Evolutionary conservation across 2,888 invertebrate genomes (phyloP).

Genomic region (Carabus problematicus): DNA sequence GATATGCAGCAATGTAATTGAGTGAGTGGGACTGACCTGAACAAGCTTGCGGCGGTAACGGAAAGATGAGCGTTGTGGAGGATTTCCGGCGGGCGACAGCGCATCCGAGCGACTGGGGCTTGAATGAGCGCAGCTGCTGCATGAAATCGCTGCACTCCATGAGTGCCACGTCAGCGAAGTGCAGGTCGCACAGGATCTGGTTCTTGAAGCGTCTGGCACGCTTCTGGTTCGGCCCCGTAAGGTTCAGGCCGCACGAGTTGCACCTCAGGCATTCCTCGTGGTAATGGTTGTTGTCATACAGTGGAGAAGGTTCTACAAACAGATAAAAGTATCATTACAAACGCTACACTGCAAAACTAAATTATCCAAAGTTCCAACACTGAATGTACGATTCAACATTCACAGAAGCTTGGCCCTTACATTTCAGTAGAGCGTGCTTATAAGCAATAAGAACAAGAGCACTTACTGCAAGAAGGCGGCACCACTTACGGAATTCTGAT

Average conservation of each 20-base stretch:
- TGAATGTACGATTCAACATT: too few relatives aligned
- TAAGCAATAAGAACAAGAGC: too few relatives aligned
- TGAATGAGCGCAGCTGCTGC: conserved; percentile 95
- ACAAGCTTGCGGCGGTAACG: conserved; percentile 92
- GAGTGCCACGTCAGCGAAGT: conserved; percentile 95
- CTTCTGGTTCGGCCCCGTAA: conserved; percentile 87
- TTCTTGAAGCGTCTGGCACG: conserved; percentile 73
- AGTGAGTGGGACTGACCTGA: conserved; percentile 71
- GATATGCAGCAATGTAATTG: not conserved
- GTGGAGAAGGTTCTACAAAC: conserved; percentile 83
- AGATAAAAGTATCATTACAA: conserved; percentile 14
- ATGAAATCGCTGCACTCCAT: conserved; percentile 98
- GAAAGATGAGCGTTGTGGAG: conserved; percentile 92
- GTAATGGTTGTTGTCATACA: conserved; percentile 95
- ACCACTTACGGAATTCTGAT: too few relatives aligned
- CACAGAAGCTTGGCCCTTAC: too few relatives aligned
- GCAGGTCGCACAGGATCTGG: conserved; percentile 94
- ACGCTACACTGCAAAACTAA: too few relatives aligned
- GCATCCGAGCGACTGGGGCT: conserved; percentile 94
- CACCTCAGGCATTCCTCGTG: conserved; percentile 97
- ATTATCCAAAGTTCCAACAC: too few relatives aligned
- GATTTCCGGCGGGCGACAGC: conserved; percentile 93
- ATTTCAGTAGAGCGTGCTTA: too few relatives aligned
- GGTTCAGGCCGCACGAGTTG: conserved; percentile 93
- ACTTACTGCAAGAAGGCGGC: too few relatives aligned